Evolutionary conservation across 2,113 vertebrate genomes (phyloP).

Genomic region (Oriolus oriolus): DNA sequence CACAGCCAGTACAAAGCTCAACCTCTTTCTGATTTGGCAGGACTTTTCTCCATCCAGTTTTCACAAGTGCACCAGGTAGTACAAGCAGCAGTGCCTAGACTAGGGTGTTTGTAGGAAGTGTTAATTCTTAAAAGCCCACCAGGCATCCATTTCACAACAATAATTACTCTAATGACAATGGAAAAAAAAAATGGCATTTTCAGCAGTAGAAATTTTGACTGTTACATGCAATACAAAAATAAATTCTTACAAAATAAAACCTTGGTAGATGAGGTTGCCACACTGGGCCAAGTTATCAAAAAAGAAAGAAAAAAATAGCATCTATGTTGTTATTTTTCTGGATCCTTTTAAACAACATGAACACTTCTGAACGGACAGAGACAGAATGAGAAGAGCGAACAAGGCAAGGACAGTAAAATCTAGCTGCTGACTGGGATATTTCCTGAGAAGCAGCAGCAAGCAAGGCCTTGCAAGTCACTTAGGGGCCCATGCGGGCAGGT

Average conservation of each 20-base stretch:
- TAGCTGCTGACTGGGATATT: not conserved
- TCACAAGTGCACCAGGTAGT: not conserved
- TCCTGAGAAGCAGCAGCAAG: constrained; percentile 34
- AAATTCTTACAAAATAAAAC: constrained; percentile 68
- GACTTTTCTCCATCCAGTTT: not conserved
- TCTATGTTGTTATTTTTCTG: not conserved
- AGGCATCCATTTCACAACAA: not conserved
- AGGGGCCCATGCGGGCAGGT: not conserved
- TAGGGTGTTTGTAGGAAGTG: not conserved
- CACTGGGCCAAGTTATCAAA: constrained; percentile 37
- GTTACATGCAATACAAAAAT: constrained; percentile 69
- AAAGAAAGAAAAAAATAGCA: not conserved
- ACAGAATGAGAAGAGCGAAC: not conserved
- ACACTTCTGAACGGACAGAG: constrained; percentile 18
- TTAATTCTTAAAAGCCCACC: not conserved
- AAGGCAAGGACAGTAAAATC: constrained; percentile 55
- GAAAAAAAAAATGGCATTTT: not conserved
- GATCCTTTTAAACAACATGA: constrained; percentile 15
- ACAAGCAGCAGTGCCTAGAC: not conserved
- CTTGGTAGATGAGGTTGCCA: constrained; percentile 19
- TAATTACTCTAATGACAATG: constrained; percentile 27
- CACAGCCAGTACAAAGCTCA: not conserved
- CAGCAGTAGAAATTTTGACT: constrained; percentile 45
- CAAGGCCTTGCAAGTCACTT: not conserved
- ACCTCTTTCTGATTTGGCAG: not conserved